Evolutionary conservation across 1,140 invertebrate genomes (phyloP).

Genomic region (Brachionus rubens): DNA sequence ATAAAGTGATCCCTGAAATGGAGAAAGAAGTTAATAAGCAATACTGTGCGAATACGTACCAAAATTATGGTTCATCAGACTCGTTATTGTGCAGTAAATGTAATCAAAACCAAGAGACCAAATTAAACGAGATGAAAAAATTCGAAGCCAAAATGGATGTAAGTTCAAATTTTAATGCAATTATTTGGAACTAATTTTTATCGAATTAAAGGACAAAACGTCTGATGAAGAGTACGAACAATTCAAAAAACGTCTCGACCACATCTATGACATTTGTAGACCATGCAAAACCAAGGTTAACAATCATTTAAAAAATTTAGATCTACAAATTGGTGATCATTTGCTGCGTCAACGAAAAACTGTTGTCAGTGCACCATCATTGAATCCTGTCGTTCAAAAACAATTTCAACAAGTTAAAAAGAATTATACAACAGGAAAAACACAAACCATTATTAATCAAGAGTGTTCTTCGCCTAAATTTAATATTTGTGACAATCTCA

Average conservation of each 20-base stretch:
- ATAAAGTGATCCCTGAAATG: conserved; percentile 40
- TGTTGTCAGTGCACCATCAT: neutral
- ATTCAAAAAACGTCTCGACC: conserved; percentile 16
- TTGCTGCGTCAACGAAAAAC: conserved; percentile 40
- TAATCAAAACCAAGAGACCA: conserved; percentile 28
- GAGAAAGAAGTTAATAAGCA: conserved; percentile 6
- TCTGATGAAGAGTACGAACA: neutral
- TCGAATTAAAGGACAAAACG: conserved; percentile 15
- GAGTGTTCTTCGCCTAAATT: conserved; percentile 1
- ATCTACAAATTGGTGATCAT: conserved; percentile 40
- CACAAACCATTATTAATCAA: neutral
- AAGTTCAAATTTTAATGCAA: neutral
- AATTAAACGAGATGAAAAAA: conserved; percentile 40
- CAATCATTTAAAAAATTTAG: conserved; percentile 16
- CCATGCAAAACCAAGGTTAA: conserved; percentile 27
- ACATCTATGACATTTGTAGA: conserved; percentile 22
- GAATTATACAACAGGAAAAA: neutral
- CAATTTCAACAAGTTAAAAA: conserved; percentile 15
- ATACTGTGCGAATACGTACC: conserved; percentile 15
- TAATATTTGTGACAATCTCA: neutral
- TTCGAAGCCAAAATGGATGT: conserved; percentile 23
- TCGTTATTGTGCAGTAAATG: conserved; percentile 16
- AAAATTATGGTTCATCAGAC: neutral
- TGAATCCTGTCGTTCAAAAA: neutral
- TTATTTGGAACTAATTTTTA: conserved; percentile 1